Conservation (phyloP, 2,797 vertebrate species). For the Thalassophryne amazonica region DNA sequence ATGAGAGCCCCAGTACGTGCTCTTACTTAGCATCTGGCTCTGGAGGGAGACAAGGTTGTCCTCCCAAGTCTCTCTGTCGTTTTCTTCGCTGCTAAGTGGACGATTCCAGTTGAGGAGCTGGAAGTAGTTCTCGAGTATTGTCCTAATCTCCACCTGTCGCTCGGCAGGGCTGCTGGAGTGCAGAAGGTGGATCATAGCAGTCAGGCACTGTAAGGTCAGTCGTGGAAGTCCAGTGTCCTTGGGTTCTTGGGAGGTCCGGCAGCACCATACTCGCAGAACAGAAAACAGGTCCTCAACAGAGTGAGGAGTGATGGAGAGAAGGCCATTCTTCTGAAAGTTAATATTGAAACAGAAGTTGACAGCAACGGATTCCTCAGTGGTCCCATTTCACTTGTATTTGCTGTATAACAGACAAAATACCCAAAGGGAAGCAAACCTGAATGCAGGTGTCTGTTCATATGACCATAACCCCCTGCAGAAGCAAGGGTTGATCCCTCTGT, state of each 20-base stretch:
- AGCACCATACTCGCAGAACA: conserved; percentile 80
- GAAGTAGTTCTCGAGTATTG: conserved; percentile 89
- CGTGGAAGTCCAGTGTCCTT: conserved; percentile 63
- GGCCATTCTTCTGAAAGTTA: conserved; percentile 86
- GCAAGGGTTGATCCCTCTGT: too few species aligned
- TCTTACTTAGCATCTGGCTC: conserved; percentile 91
- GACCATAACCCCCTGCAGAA: too few species aligned
- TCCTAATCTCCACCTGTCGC: conserved; percentile 82
- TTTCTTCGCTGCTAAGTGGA: conserved; percentile 50
- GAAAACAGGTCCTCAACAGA: conserved; percentile 85
- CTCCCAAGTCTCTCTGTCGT: conserved; percentile 68
- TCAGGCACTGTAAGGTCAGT: conserved; percentile 79
- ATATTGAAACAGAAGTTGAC: background rate
- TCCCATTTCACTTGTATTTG: background rate
- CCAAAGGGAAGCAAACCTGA: too few species aligned
- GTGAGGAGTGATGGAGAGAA: conserved; percentile 78
- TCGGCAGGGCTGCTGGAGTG: conserved; percentile 83
- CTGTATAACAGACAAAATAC: too few species aligned
- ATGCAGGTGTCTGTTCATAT: too few species aligned
- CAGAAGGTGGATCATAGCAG: conserved; percentile 85
- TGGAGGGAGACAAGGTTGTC: conserved; percentile 82
- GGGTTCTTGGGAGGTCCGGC: conserved; percentile 13
- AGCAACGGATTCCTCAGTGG: background rate
- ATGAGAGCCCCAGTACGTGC: background rate
- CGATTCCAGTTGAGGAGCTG: conserved; percentile 89